Base-by-base conservation (phyloP, 1,140 invertebrate species). In the Rhagoletis zephyria region DNA sequence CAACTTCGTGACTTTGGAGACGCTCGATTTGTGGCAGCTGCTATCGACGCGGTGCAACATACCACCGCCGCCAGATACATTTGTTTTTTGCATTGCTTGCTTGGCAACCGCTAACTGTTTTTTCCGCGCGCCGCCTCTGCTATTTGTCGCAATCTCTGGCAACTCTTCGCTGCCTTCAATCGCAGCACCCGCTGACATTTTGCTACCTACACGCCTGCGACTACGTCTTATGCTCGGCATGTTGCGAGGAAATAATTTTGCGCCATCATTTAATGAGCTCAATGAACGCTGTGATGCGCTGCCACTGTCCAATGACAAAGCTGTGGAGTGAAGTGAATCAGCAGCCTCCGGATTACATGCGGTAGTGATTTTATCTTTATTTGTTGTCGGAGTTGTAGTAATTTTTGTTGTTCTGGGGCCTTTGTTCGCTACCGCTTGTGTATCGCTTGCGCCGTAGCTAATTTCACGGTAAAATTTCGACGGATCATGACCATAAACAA, bases 171-270 rank as follows among this genome's bases (percentile, higher is more conserved):
- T 85, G 60, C 40, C 81, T 30, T 59, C 81, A 61, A 19, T 81
- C 64, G 45, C 88, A 87, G 42, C 74, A 45, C 30, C n/a, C 3
- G 56, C 56, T 87, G 56, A 12, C 4, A 5, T 19, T 74, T 86
- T 67, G 86, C 56, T 30, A 48, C 42, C 67, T 45, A 87, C 12
- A 61, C 91, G 88, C 0, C 91, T 81, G 0, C 91, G 90, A 88
- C 91, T 92, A 14, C 91, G 88, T 0, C 91, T 87, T 45, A 92
- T 92, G 88, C 91, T 92, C 45, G 91, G 91, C 91, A 92, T 92
- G 67, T 92, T 92, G n/a, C 91, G 89, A 60, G 91, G 91, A 88
- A 92, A 92, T 51, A 92, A 88, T 87, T 91, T 92, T 64, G 91
- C 87, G 19, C 85, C 85, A 70, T 92, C 91, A 86, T 89, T 89